Evolutionary conservation across 2,113 vertebrate genomes (phyloP).

Genomic region (Plestiodon gilberti): DNA sequence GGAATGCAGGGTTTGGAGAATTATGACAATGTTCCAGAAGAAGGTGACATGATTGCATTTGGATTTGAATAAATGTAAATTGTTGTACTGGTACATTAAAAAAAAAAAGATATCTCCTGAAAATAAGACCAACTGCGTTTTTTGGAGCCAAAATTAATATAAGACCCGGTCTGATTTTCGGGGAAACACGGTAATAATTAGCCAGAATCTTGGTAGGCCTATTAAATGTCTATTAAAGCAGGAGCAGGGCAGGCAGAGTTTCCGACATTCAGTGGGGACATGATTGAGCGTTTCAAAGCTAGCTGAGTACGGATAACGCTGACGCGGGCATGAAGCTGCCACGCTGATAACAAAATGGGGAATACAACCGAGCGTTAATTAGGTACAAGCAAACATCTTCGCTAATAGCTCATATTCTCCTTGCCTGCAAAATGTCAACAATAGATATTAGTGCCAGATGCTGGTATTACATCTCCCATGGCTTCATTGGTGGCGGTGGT

Average conservation of each 20-base stretch:
- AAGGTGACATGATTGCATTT: too few relatives aligned
- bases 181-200: too few relatives aligned
- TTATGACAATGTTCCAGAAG: too few relatives aligned
- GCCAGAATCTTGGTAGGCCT: slow-evolving; percentile 63
- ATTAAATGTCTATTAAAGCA: slow-evolving; percentile 69
- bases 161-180: too few relatives aligned
- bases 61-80: too few relatives aligned
- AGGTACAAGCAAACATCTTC: slow-evolving; percentile 85
- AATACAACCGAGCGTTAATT: slow-evolving; percentile 81
- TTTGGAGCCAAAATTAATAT: too few relatives aligned
- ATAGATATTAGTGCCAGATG: slow-evolving; percentile 84
- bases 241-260: slow-evolving; percentile 60
- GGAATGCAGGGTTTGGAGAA: too few relatives aligned
- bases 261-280: slow-evolving; percentile 74
- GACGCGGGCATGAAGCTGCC: slow-evolving; percentile 70
- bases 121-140: too few relatives aligned
- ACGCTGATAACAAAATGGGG: slow-evolving; percentile 76
- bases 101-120: too few relatives aligned
- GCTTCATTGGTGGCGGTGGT: slow-evolving; percentile 47
- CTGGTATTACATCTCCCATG: slow-evolving; percentile 67
- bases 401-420: slow-evolving; percentile 82
- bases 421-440: slow-evolving; percentile 83
- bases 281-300: slow-evolving; percentile 83
- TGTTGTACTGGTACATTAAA: too few relatives aligned
- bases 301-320: slow-evolving; percentile 79